These are phyloP conservation scores for Spongilla lacustris DNA, from an alignment of 37 sponge, comb jelly and placozoan genomes.

Conservation along the genomic window DNA sequence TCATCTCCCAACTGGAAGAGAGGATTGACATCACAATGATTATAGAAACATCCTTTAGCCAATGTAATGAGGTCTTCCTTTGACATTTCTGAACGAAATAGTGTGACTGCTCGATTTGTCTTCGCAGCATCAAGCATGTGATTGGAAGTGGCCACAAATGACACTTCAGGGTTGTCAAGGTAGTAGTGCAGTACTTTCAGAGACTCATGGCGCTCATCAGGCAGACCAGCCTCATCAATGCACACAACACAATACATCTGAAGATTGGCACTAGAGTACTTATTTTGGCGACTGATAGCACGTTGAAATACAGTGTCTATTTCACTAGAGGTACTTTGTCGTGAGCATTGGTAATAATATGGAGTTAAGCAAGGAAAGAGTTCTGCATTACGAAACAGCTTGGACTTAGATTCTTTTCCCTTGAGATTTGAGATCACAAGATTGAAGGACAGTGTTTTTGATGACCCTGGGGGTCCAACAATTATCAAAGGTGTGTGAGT, in stretches of 20 bases:
- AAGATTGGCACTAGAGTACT: background rate
- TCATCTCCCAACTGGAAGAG: slow-evolving; percentile 46
- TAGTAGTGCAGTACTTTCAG: slow-evolving; percentile 67
- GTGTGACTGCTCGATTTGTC: slow-evolving; percentile 60
- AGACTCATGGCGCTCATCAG: slow-evolving; percentile 45
- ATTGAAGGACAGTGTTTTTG: slow-evolving; percentile 73
- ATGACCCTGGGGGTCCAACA: slow-evolving; percentile 68
- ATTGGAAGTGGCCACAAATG: slow-evolving; percentile 71
- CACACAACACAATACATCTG: slow-evolving; percentile 29
- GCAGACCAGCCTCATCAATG: slow-evolving; percentile 69
- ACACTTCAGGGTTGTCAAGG: slow-evolving; percentile 64
- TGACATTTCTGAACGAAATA: slow-evolving; percentile 37
- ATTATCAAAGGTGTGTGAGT: slow-evolving; percentile 58
- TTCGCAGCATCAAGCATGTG: slow-evolving; percentile 73
- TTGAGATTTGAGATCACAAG: slow-evolving; percentile 50
- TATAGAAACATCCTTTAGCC: background rate
- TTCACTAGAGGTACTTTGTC: slow-evolving; percentile 55
- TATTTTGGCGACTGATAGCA: slow-evolving; percentile 46
- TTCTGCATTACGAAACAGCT: slow-evolving; percentile 2
- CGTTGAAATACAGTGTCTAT: slow-evolving; percentile 66
- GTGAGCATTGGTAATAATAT: slow-evolving; percentile 69
- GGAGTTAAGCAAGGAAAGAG: slow-evolving; percentile 54
- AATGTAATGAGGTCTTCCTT: background rate
- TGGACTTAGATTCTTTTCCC: slow-evolving; percentile 41
- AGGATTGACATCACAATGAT: background rate